Evolutionary conservation across 2,113 vertebrate species (phyloP), one percentile per base, ranked within the genome.

Genomic region (Myotis lucifugus): DNA sequence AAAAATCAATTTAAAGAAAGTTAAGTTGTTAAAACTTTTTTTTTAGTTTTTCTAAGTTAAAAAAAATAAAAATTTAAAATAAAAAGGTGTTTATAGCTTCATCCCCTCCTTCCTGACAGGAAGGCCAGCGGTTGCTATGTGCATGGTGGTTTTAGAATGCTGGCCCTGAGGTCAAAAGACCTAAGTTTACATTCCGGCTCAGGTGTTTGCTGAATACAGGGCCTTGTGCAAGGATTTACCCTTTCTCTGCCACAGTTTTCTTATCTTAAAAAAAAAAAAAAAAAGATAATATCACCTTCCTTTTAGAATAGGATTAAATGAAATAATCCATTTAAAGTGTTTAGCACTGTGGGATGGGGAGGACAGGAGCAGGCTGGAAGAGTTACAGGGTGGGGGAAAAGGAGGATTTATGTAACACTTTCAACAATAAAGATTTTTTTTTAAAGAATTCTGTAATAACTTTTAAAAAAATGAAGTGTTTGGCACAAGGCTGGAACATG

Each of bases 231-330:
- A 56, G 29, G 70, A 37, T 85, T 91, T 70, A 69, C 72, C 56
- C 37, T 56, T 76, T 81, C 10, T 79, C n/a, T 77, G 52, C 66
- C 37, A 37, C 46, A 23, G 27, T 85, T 74, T 85, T 72, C 48
- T 76, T 78, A 77, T 81, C 48, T 64, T 1, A 13, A 34, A 37
- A 84, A 29, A 88, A 67, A 70, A 12, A 52, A 2, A 59, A 10
- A 46, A 59, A 23, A 2, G 17, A 66, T n/a, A 78, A 32, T 9
- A 32, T 61, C 46, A 18, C 50, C 15, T 88, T 95, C 42, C 48
- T 81, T 67, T 76, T 54, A 66, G 82, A 96, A 48, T 86, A 91
- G 59, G 21, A 66, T 85, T 70, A 92, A 76, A 66, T 79, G 23
- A 92, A 19, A 19, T 77, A 66, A 77, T 42, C 54, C 70, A 72